phyloP scores from a whole-genome alignment of 2,888 invertebrate genomes.

The Ecdyonurus torrentis region DNA sequence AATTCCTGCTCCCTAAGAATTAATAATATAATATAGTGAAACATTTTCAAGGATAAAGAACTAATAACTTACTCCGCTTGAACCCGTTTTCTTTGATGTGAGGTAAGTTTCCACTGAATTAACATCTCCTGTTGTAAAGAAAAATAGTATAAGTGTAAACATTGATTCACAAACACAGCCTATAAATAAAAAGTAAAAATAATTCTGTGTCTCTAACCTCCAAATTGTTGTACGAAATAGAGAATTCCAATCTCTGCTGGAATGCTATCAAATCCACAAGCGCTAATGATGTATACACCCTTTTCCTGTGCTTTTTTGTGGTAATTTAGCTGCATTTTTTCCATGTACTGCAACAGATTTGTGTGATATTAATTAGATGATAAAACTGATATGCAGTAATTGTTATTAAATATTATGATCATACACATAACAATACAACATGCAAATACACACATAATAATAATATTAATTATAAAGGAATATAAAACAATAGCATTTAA shows the following conservation, averaged over 20 bases:
- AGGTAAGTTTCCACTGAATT: conserved; percentile 65
- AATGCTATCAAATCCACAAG: conserved; percentile 88
- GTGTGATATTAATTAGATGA: not conserved
- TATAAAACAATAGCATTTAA: no score
- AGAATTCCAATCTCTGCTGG: conserved; percentile 75
- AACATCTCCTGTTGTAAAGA: conserved; percentile 36
- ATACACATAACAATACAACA: no score
- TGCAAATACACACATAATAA: no score
- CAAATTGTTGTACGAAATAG: conserved; percentile 61
- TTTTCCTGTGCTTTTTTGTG: conserved; percentile 53
- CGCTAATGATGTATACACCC: conserved; percentile 72
- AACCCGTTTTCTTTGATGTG: conserved; percentile 15
- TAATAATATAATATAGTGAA: conserved; percentile 2
- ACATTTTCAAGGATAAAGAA: not conserved
- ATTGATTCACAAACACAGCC: not conserved
- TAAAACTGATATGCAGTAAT: no score
- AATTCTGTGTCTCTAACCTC: conserved; percentile 30
- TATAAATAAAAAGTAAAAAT: not conserved
- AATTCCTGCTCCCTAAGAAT: conserved; percentile 32
- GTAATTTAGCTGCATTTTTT: conserved; percentile 69
- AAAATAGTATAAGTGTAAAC: conserved; percentile 2
- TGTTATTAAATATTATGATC: no score
- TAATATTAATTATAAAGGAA: no score
- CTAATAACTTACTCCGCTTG: not conserved
- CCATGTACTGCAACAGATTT: conserved; percentile 46